Evolutionary conservation across 2,888 invertebrate species (phyloP).

Genomic region (Apamea epomidion): DNA sequence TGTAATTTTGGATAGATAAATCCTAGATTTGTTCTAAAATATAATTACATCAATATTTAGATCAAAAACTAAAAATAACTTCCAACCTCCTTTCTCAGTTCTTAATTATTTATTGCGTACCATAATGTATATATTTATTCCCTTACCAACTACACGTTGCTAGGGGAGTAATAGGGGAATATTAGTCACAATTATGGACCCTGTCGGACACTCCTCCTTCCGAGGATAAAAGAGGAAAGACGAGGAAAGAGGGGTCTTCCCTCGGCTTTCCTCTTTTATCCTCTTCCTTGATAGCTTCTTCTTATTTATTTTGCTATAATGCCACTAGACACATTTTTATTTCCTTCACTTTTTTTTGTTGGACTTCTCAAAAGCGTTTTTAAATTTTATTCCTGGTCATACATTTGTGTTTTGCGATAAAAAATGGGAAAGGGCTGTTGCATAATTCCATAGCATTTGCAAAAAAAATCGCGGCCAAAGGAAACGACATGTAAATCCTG

Average conservation of each 20-base stretch:
- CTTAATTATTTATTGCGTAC: no score
- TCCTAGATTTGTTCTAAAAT: neutral
- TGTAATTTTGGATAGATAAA: neutral
- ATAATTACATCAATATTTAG: neutral
- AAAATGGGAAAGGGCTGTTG: neutral
- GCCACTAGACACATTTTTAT: neutral
- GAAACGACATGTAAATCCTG: conserved; percentile 39
- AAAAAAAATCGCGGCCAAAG: conserved; percentile 3
- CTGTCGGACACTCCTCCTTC: no score
- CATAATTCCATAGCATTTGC: neutral
- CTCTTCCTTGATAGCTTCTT: neutral
- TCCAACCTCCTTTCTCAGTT: neutral
- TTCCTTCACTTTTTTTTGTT: neutral
- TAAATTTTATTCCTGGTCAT: neutral
- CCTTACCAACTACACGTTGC: no score
- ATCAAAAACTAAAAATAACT: neutral
- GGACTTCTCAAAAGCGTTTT: neutral
- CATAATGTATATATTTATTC: no score
- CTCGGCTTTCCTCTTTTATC: no score
- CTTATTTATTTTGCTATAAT: neutral
- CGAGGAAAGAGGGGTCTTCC: no score
- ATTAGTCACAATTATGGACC: no score
- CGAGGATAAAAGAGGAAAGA: no score
- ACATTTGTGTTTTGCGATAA: neutral
- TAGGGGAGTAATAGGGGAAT: no score